A percentile compares a stretch with the other conserved stretches of the same genome.
Conservation (phyloP, 2,113 vertebrate species). For the Apistogramma diplotaenia region DNA sequence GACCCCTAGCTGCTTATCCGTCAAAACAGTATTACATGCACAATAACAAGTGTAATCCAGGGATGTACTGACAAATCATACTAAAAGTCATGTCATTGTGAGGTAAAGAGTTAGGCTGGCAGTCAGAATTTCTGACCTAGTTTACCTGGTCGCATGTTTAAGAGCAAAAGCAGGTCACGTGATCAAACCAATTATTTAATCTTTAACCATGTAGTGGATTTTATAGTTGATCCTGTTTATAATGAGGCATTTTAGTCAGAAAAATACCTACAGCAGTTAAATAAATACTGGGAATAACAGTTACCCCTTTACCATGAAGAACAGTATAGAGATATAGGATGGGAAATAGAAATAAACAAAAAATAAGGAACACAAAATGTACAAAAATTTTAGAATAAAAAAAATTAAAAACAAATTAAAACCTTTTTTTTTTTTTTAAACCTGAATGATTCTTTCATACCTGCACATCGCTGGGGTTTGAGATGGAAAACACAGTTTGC, state of each 20-base stretch:
- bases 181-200: background rate
- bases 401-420: too few relatives aligned
- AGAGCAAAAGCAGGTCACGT: background rate
- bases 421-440: too few relatives aligned
- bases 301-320: background rate
- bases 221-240: background rate
- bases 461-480: slow-evolving; percentile 79
- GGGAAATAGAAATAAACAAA: background rate
- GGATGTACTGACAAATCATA: background rate
- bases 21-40: background rate
- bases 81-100: background rate
- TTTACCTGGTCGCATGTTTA: background rate
- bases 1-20: background rate
- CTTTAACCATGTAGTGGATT: background rate
- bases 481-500: slow-evolving; percentile 81
- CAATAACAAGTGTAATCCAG: slow-evolving; percentile 9
- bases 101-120: background rate
- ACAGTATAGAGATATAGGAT: too few relatives aligned
- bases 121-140: background rate
- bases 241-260: background rate
- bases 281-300: background rate
- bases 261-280: background rate
- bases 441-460: too few relatives aligned
- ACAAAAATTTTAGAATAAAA: too few relatives aligned
- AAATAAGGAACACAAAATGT: background rate